Evolutionary conservation across 2,888 invertebrate genomes (phyloP).

Genomic region (Oscheius sp.): DNA sequence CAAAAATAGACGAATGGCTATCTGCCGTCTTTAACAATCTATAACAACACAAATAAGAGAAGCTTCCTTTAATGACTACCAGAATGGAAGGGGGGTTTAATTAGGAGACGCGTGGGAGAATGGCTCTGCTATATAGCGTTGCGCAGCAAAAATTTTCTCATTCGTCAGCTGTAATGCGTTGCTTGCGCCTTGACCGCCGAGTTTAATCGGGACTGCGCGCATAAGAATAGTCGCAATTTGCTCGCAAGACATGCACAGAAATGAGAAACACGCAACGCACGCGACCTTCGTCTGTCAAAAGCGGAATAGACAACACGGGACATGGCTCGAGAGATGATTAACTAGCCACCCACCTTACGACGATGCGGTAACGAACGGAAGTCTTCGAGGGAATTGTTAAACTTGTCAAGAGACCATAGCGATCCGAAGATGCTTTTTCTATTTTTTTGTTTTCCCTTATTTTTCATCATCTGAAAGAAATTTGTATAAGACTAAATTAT

Average conservation of each 20-base stretch:
- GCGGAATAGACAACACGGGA: constrained; percentile 5
- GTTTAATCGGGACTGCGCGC: constrained; percentile 29
- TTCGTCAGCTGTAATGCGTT: constrained; percentile 23
- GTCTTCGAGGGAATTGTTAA: neutral
- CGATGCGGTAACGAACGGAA: neutral
- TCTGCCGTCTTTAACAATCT: too few species aligned
- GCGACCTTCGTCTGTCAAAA: constrained; percentile 2
- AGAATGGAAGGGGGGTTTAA: constrained; percentile 7
- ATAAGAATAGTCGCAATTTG: constrained; percentile 35
- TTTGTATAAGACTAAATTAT: too few species aligned
- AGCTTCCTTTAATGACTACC: constrained; percentile 2
- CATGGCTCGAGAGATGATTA: constrained; percentile 8
- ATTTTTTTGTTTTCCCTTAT: too few species aligned
- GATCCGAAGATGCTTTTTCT: too few species aligned
- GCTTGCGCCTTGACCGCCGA: constrained; percentile 17
- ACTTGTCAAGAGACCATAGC: too few species aligned
- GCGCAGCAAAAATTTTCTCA: constrained; percentile 20
- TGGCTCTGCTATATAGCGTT: constrained; percentile 26
- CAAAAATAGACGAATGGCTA: too few species aligned
- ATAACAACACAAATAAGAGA: neutral
- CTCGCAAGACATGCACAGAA: constrained; percentile 26
- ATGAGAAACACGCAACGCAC: constrained; percentile 21
- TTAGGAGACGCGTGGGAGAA: constrained; percentile 6
- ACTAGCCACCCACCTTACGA: neutral
- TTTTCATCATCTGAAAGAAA: too few species aligned